Percentiles rank a stretch among this genome's conserved stretches.
Conservation (phyloP, 1,140 invertebrate genomes). For the Macrocentrus cingulum region DNA sequence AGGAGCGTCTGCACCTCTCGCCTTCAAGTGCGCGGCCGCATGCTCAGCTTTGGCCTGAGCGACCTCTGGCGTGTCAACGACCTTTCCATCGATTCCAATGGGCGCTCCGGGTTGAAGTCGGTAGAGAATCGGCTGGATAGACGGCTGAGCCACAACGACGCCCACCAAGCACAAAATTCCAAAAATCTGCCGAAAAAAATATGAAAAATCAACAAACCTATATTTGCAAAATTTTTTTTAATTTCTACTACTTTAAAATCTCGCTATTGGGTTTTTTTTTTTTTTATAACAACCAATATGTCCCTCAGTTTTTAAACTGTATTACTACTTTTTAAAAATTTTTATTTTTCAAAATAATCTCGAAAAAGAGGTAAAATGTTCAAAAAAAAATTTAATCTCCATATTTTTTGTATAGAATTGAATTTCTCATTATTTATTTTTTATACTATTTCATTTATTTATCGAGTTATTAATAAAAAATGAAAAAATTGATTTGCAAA, state of each 20-base stretch:
- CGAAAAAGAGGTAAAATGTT: no score
- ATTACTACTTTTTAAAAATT: no score
- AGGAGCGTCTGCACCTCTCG: constrained; percentile 42
- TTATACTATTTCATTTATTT: constrained; percentile 2
- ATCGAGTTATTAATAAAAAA: no score
- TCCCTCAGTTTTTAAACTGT: no score
- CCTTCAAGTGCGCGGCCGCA: constrained; percentile 59
- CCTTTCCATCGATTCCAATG: constrained; percentile 56
- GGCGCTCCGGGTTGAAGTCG: constrained; percentile 37
- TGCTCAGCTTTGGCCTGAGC: constrained; percentile 62
- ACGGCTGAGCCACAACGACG: constrained; percentile 34
- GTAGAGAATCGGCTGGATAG: constrained; percentile 18
- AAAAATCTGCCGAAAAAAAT: constrained; percentile 35
- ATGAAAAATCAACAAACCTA: no score
- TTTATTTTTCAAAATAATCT: no score
- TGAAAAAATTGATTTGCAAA: no score
- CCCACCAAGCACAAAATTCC: constrained; percentile 39
- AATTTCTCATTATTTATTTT: constrained; percentile 8
- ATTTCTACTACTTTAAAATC: no score
- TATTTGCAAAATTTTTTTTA: no score
- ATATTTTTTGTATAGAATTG: neutral
- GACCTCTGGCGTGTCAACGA: constrained; percentile 64
- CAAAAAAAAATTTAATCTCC: neutral
- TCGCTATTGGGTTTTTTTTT: no score
- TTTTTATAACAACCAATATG: no score